Evolutionary conservation across 2,113 vertebrate genomes (phyloP).

Genomic region (Oryzias celebensis): DNA sequence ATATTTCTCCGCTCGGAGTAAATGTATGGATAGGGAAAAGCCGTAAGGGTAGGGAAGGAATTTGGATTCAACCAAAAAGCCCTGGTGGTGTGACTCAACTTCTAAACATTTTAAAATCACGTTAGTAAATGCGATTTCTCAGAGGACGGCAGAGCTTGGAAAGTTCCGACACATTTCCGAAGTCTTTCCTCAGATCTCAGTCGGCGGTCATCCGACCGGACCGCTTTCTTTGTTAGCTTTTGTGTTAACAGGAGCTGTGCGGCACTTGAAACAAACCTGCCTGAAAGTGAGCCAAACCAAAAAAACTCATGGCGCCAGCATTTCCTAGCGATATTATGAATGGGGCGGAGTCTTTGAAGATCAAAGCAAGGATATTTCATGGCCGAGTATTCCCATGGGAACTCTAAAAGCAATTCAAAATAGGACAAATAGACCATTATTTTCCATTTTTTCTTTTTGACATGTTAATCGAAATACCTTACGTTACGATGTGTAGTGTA

Average conservation of each 20-base stretch:
- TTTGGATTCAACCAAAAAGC: too few species aligned
- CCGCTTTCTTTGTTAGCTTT: slow-evolving; percentile 34
- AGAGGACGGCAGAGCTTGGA: background rate
- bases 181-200: slow-evolving; percentile 61
- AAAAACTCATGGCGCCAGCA: slow-evolving; percentile 67
- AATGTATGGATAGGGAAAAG: too few species aligned
- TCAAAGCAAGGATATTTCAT: slow-evolving; percentile 50
- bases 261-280: slow-evolving; percentile 35
- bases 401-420: slow-evolving; percentile 43
- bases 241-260: slow-evolving; percentile 57
- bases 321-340: slow-evolving; percentile 60
- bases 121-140: too few species aligned
- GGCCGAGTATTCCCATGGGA: slow-evolving; percentile 50
- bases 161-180: slow-evolving; percentile 28
- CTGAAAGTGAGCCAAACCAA: slow-evolving; percentile 43
- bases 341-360: slow-evolving; percentile 49
- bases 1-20: too few species aligned
- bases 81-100: too few species aligned
- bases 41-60: too few species aligned
- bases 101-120: too few species aligned
- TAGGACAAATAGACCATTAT: background rate
- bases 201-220: slow-evolving; percentile 38
- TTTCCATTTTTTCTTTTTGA: background rate
- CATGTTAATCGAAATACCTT: background rate
- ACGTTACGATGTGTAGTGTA: background rate